Evolutionary conservation across 1,140 invertebrate genomes (phyloP).

Genomic region (Psix sp.): DNA sequence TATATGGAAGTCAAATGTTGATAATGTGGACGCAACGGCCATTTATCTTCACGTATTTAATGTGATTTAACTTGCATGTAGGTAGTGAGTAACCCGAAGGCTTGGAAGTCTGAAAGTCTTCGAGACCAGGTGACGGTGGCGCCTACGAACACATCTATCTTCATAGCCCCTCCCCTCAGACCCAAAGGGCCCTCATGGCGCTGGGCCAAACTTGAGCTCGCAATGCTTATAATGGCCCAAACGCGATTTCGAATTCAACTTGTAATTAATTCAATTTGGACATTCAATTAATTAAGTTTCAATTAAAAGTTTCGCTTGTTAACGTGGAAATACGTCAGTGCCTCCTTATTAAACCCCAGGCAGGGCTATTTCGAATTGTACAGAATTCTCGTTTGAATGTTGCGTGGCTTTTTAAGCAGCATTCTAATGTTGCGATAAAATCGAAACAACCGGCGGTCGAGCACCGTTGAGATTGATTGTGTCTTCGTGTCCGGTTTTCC

Average conservation of each 20-base stretch:
- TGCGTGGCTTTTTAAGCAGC: slow-evolving; percentile 7
- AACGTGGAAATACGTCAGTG: slow-evolving; percentile 9
- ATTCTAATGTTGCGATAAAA: slow-evolving; percentile 39
- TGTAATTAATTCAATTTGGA: slow-evolving; percentile 44
- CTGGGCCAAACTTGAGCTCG: neutral
- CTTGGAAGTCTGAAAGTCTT: slow-evolving; percentile 63
- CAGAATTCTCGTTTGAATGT: no score
- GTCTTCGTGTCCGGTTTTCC: slow-evolving; percentile 36
- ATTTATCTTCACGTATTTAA: slow-evolving; percentile 50
- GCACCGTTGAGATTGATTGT: slow-evolving; percentile 35
- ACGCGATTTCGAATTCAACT: slow-evolving; percentile 17
- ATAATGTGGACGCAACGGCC: slow-evolving; percentile 25
- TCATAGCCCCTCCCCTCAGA: slow-evolving; percentile 58
- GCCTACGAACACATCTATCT: slow-evolving; percentile 75
- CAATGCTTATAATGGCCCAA: slow-evolving; percentile 20
- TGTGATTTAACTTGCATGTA: slow-evolving; percentile 54
- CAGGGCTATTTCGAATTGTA: slow-evolving; percentile 21
- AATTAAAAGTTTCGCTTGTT: slow-evolving; percentile 26
- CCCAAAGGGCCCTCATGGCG: slow-evolving; percentile 24
- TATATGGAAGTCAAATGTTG: slow-evolving; percentile 29
- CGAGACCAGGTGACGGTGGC: slow-evolving; percentile 74
- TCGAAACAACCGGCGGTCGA: slow-evolving; percentile 9
- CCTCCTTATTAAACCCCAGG: slow-evolving; percentile 4
- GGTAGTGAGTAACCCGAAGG: slow-evolving; percentile 46
- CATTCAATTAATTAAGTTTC: slow-evolving; percentile 47